Evolutionary conservation across 2,888 invertebrate species (phyloP), one percentile per base, ranked within the genome.

Genomic region (Lasioglossum vierecki): DNA sequence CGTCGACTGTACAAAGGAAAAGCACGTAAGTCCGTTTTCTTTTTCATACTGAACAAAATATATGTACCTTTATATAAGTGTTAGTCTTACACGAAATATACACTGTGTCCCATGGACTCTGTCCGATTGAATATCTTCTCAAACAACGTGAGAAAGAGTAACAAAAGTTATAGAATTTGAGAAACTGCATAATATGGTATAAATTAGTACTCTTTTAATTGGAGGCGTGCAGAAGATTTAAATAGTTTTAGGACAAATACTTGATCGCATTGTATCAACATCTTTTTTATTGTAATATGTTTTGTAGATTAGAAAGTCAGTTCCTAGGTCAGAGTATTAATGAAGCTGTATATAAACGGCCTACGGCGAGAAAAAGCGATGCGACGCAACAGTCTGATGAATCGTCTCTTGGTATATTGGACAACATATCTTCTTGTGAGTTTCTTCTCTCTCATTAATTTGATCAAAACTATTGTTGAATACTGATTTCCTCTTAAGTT

Each of bases 1-100:
- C 94, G 30, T 95, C 95, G 5, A 96, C 95, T 35, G 94, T 94
- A 44, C 93, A 93, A 80, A 93, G 94, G 85, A 94, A 93, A 89
- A 89, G 85, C 53, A 84, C 88, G 94, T 95, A 85, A 80, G 92
- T 91, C 46, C 2, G 30, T 39, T 74, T n/a, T 53, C 22, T 30
- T 46, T 44, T 26, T 15, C 46, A 26, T 46, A 26, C 15, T 26
- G 1, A 8, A 71, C 9, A 39, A 22, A 22, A 66, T 57, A n/a
- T 57, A 18, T 22, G 1, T 18, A 53, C 3, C 2, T 53, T 1
- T 3, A 35, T 66, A 15, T 35, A 35, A 63, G 15, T 35, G 35
- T 66, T 4, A 66, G 26, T 8, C 15, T 35, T 66, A 3, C 13
- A 18, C 35, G 35, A 66, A 35, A 30, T 66, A 18, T 66, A 44